phyloP scores from a whole-genome alignment of 2,113 vertebrate genomes.

The Eudyptes chrysolophus region DNA sequence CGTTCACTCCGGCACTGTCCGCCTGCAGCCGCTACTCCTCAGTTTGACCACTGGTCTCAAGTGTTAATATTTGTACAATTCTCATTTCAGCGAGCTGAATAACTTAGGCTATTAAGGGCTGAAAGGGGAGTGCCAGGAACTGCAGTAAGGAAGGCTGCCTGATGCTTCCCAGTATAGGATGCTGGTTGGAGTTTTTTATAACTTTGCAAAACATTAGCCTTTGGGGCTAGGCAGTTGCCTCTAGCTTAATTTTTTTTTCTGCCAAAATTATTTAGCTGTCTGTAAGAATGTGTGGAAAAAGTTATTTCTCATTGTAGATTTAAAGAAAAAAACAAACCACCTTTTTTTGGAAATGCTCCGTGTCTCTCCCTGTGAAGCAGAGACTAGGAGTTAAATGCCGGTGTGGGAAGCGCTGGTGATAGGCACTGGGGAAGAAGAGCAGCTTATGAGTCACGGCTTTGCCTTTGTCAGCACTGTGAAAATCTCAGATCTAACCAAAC shows the following conservation, averaged over 20 bases:
- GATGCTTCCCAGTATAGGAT: neutral
- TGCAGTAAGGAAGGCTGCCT: neutral
- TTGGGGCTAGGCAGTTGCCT: neutral
- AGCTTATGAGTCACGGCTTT: neutral
- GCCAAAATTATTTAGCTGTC: neutral
- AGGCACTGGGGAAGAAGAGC: neutral
- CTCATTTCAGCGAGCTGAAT: neutral
- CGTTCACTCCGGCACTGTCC: neutral
- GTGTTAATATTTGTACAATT: neutral
- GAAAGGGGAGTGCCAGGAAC: neutral
- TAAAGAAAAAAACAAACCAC: no score
- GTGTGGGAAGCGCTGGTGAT: neutral
- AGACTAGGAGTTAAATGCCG: neutral
- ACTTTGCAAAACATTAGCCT: neutral
- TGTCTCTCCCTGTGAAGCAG: neutral
- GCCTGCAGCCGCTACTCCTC: neutral
- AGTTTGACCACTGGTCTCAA: neutral
- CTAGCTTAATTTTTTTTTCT: neutral
- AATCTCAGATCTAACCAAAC: neutral
- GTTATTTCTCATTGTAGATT: neutral
- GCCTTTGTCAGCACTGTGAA: neutral
- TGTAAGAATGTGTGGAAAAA: neutral
- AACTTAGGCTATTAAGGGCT: neutral
- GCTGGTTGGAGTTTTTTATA: neutral
- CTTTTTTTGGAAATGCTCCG: neutral